Evolutionary conservation across 2,113 vertebrate genomes (phyloP).

Genomic region (Morone saxatilis): DNA sequence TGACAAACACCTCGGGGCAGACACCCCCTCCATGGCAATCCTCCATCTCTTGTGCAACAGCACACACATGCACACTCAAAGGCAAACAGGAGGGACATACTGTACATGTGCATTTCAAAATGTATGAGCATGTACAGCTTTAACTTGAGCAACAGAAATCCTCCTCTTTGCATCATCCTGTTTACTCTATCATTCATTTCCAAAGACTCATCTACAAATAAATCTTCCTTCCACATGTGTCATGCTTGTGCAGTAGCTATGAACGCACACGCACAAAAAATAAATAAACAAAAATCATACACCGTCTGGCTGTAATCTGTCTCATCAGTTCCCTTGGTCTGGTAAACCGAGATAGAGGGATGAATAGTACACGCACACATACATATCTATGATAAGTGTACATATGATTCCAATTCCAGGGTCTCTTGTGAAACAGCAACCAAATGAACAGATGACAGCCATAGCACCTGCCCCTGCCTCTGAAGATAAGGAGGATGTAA

Average conservation of each 20-base stretch:
- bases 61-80: not conserved
- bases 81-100: conserved; percentile 33
- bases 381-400: conserved; percentile 14
- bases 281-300: not conserved
- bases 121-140: not conserved
- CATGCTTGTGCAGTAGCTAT: no score
- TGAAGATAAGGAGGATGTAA: conserved; percentile 75
- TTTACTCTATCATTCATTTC: not conserved
- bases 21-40: conserved; percentile 65
- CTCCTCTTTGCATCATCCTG: not conserved
- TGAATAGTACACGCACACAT: conserved; percentile 1
- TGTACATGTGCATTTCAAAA: conserved; percentile 32
- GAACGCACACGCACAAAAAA: not conserved
- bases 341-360: conserved; percentile 47
- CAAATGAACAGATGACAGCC: conserved; percentile 63
- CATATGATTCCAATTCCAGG: conserved; percentile 49
- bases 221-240: not conserved
- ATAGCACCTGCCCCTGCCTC: conserved; percentile 62
- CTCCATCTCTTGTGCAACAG: conserved; percentile 58
- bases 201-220: conserved; percentile 5
- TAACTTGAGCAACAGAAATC: conserved; percentile 5
- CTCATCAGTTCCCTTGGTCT: conserved; percentile 30
- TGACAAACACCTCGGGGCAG: conserved; percentile 67
- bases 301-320: conserved; percentile 39
- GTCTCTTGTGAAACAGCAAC: conserved; percentile 48